Evolutionary conservation across 2,888 invertebrate species (phyloP).

Genomic region (Scrobipalpa costella): DNA sequence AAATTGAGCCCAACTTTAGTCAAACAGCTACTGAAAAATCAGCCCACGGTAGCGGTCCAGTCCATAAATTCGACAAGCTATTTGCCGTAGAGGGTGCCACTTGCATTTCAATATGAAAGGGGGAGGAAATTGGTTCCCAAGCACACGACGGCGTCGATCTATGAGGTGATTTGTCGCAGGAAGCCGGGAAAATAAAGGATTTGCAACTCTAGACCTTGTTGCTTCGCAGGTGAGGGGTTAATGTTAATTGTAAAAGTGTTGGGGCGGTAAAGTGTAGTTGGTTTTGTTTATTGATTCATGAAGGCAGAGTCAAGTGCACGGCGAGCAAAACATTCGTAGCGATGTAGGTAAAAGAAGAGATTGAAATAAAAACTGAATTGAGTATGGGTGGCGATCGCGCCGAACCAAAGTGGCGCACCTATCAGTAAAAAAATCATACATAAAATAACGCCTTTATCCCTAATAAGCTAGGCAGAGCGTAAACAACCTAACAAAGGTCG

Average conservation of each 20-base stretch:
- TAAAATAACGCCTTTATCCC: too few relatives aligned
- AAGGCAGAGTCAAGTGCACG: neutral
- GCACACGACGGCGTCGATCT: constrained; percentile 52
- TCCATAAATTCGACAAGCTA: constrained; percentile 46
- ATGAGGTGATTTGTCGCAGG: constrained; percentile 65
- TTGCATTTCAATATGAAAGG: constrained; percentile 77
- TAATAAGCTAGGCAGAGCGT: too few relatives aligned
- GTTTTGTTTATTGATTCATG: neutral
- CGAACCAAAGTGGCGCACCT: too few relatives aligned
- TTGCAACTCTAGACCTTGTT: neutral
- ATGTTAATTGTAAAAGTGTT: neutral
- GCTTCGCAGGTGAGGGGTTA: neutral
- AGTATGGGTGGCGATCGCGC: too few relatives aligned
- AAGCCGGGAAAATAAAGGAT: neutral
- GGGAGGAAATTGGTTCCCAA: constrained; percentile 77
- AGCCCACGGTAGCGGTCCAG: constrained; percentile 10
- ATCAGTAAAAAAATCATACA: too few relatives aligned
- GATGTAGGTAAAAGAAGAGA: too few relatives aligned
- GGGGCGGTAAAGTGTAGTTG: neutral
- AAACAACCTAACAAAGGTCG: too few relatives aligned
- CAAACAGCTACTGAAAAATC: constrained; percentile 7
- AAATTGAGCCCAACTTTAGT: constrained; percentile 1
- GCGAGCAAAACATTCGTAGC: neutral
- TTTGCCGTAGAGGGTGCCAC: constrained; percentile 60
- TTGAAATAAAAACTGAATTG: too few relatives aligned